Conservation (phyloP, 2,113 vertebrate genomes). For the Lepus europaeus region DNA sequence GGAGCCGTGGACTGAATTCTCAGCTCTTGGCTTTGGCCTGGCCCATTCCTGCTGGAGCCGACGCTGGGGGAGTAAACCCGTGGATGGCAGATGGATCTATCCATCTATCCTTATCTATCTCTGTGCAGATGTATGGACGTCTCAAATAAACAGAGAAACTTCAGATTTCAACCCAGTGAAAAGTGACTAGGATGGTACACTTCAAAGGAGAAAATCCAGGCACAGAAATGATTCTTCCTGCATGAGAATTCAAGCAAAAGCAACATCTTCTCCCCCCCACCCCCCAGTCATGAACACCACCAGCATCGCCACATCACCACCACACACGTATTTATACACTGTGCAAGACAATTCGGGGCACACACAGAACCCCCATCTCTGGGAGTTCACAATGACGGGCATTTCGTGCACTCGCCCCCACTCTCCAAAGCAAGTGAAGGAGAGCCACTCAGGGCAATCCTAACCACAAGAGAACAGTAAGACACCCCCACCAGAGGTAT, state of each 20-base stretch:
- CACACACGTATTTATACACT: not conserved
- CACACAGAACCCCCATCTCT: not conserved
- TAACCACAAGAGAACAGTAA: constrained; percentile 34
- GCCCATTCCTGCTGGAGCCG: no score
- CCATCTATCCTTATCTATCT: no score
- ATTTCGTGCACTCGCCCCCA: not conserved
- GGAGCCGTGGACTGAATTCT: no score
- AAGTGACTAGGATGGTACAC: constrained; percentile 48
- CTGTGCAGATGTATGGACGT: no score
- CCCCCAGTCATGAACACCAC: not conserved
- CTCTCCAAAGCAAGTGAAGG: constrained; percentile 37
- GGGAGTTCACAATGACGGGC: not conserved
- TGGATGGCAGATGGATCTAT: no score
- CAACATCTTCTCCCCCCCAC: not conserved
- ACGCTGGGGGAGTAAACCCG: no score
- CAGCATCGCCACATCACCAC: not conserved
- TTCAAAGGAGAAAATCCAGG: constrained; percentile 63
- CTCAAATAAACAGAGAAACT: not conserved
- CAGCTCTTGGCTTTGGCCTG: no score
- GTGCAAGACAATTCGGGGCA: not conserved
- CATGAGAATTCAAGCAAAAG: constrained; percentile 62
- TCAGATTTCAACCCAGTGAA: constrained; percentile 55
- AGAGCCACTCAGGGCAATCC: not conserved
- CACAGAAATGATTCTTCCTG: not conserved
- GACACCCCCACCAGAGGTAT: not conserved